A percentile compares a stretch with the other conserved stretches of the same genome.
Evolutionary conservation across 2,113 vertebrate genomes (phyloP).

Genomic region (Monarcha castaneiventris): DNA sequence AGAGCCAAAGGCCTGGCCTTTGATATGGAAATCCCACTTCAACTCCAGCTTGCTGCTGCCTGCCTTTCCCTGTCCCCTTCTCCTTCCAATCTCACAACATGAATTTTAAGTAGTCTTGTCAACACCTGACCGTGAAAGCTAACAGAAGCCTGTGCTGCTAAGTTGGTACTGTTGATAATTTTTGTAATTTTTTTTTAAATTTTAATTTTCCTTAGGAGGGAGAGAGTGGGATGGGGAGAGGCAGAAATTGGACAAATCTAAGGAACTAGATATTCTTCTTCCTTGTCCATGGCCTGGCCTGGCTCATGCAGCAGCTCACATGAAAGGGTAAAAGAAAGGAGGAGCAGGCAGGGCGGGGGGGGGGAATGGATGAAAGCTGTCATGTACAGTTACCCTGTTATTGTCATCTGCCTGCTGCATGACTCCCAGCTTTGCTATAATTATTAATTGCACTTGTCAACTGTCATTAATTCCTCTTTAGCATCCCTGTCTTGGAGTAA

Average conservation of each 20-base stretch:
- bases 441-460: slow-evolving; percentile 92
- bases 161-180: slow-evolving; percentile 39
- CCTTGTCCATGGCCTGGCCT: not conserved
- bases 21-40: slow-evolving; percentile 97
- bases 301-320: slow-evolving; percentile 45
- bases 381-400: slow-evolving; percentile 76
- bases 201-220: not conserved
- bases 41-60: slow-evolving; percentile 75
- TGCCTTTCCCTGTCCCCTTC: slow-evolving; percentile 74
- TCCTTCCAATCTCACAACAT: slow-evolving; percentile 80
- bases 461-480: slow-evolving; percentile 88
- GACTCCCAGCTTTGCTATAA: slow-evolving; percentile 83
- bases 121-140: slow-evolving; percentile 82
- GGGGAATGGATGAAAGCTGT: slow-evolving; percentile 72
- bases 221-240: not conserved
- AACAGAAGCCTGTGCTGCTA: slow-evolving; percentile 54
- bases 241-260: not conserved
- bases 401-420: slow-evolving; percentile 80
- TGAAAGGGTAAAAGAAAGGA: slow-evolving; percentile 39
- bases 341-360: not conserved
- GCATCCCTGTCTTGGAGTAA: slow-evolving; percentile 81
- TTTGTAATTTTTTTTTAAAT: not conserved
- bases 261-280: not conserved
- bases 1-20: slow-evolving; percentile 91
- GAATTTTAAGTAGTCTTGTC: slow-evolving; percentile 90